Base-by-base conservation (phyloP, 1,140 invertebrate genomes). In the Pararge aegeria region DNA sequence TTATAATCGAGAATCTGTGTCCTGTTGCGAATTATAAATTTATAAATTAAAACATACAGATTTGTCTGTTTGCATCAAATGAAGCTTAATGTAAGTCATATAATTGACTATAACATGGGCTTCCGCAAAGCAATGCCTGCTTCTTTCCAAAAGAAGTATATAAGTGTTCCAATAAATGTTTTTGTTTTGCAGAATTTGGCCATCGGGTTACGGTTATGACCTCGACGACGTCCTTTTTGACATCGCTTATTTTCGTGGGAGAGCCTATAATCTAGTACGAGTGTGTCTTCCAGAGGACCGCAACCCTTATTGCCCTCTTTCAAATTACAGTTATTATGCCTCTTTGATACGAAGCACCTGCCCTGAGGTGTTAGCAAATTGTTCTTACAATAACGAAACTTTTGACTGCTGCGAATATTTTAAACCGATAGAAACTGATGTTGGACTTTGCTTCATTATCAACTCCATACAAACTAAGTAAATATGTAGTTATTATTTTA, bases 401-500 rank as follows among this genome's bases (percentile, higher is more conserved):
- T 94, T 95, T 59, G 89, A 94, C 30, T 95, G 94, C 69, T 95
- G 94, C 63, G 83, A 90, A 63, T 92, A 93, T 68, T 94, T 95
- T 66, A 80, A 90, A 27, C 83, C 87, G 1, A 90, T 94, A 59
- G 83, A 92, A 34, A 94, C 94, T 0, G 94, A 94, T 72, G 69
- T 93, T 30, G 94, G 94, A 4, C 74, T 82, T 15, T 95, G 94
- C 70, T 94, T 90, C 68, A 92, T 91, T 19, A 88, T 95, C 0
- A 94, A 94, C 61, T 93, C 93, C 0, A 81, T 93, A 57, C 93
- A 94, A 80, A 90, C 80, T 19, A 78, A 76, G 89, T 90, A 80
- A 60, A 64, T 64, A 12, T 2, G 3, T 37, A 24, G 7, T 24
- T 4, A 24, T 24, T 4, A 24, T 24, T 24, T n/a, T n/a, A n/a